These are phyloP conservation scores for Mastomys natalensis DNA, from an alignment of 2,113 vertebrate genomes.

Conservation along the genomic window DNA sequence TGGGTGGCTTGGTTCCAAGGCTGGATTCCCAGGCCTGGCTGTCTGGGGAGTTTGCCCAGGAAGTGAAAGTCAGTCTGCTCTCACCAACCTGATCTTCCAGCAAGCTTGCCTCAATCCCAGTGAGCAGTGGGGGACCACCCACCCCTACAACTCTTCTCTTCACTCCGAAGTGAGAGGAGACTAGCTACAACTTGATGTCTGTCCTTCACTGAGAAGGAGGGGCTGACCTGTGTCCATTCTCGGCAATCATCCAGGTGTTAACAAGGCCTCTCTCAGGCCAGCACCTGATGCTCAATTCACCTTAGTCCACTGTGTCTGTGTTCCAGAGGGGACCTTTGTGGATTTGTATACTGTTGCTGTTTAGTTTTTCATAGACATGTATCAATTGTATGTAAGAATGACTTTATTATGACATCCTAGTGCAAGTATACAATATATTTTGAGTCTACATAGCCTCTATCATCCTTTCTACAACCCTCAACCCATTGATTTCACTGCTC, in stretches of 20 bases:
- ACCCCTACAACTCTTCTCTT: background rate
- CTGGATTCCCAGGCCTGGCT: conserved; percentile 51
- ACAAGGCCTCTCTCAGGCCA: background rate
- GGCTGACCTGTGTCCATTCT: background rate
- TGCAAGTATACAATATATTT: background rate
- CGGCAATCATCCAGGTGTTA: background rate
- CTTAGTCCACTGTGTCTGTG: background rate
- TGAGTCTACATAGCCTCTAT: background rate
- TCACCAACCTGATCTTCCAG: background rate
- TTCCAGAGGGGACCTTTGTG: background rate
- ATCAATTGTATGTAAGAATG: background rate
- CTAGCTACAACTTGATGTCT: rapidly evolving
- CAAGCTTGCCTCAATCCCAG: background rate
- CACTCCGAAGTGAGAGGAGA: rapidly evolving
- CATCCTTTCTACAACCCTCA: background rate
- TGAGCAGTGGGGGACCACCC: too few relatives aligned
- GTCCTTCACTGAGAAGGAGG: background rate
- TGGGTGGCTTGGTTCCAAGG: conserved; percentile 65
- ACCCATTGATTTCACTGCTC: too few relatives aligned
- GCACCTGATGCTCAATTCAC: background rate
- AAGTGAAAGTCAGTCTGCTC: background rate
- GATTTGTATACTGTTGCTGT: background rate
- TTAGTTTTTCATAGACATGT: background rate
- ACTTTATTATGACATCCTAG: too few relatives aligned
- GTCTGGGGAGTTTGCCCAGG: background rate